Base-by-base conservation (phyloP, 1,140 invertebrate genomes). In the Orchesella cincta region DNA sequence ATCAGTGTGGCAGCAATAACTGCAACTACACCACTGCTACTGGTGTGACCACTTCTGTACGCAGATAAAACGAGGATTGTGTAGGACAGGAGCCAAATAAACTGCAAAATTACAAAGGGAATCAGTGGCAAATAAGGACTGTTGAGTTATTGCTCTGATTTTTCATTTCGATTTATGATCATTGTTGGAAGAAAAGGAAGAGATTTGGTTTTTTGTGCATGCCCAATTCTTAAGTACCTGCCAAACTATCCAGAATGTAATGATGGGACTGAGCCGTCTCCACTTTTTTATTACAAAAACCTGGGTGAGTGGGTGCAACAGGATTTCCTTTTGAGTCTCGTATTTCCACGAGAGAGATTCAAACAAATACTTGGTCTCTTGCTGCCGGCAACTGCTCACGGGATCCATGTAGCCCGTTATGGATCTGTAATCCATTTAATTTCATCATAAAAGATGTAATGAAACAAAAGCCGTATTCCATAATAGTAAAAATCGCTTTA, bases 161-260 rank as follows among this genome's bases (percentile, higher is more conserved):
- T n/a, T n/a, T n/a, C n/a, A n/a, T n/a, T 8, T 46, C 5, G 39
- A 46, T 46, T 46, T 46, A 18, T 46, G 18, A 46, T 8, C 5
- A 46, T 46, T 46, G 39, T 18, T 5, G 18, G 39, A 46, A 18
- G 18, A 18, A 46, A 18, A 46, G 39, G 39, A 18, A 46, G 39
- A 46, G 39, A 8, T 8, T 8, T 8, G 5, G 39, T 57, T 71
- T 36, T 71, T n/a, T n/a, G n/a, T n/a, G n/a, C n/a, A n/a, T n/a
- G n/a, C n/a, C n/a, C n/a, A n/a, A n/a, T n/a, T n/a, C n/a, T n/a
- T n/a, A n/a, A n/a, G n/a, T n/a, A 71, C 67, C 71, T 73, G 71
- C 71, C 71, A 73, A n/a, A 73, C 26, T 23, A 73, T 51, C 71
- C 71, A 73, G 36, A 73, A 73, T 1, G 71, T 46, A 46, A 73